These are phyloP conservation scores for Xestia sexstrigata DNA, from an alignment of 2,888 invertebrate genomes.

Conservation along the genomic window DNA sequence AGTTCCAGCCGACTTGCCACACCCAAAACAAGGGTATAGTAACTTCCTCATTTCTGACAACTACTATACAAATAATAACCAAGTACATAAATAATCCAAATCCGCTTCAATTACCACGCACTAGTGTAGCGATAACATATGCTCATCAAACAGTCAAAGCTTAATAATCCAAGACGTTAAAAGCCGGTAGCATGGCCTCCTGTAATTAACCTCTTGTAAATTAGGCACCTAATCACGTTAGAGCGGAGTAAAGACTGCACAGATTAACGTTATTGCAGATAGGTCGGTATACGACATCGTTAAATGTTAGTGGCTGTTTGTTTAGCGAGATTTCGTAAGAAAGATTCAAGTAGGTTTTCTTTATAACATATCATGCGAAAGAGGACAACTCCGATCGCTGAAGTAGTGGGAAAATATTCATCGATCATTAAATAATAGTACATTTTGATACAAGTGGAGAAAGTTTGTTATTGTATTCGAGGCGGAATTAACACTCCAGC, in stretches of 20 bases:
- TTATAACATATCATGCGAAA: too few species aligned
- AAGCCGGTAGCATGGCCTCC: constrained; percentile 66
- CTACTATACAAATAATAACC: not conserved
- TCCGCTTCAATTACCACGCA: constrained; percentile 55
- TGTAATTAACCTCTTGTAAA: constrained; percentile 74
- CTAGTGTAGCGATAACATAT: constrained; percentile 56
- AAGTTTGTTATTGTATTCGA: too few species aligned
- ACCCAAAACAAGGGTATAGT: not conserved
- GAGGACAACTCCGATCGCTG: not conserved
- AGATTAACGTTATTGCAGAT: constrained; percentile 62
- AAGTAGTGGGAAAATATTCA: not conserved
- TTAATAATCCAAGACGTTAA: constrained; percentile 67
- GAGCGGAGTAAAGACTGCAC: constrained; percentile 61
- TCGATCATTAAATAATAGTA: too few species aligned
- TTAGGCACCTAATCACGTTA: constrained; percentile 71
- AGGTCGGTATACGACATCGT: constrained; percentile 37
- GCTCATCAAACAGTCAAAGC: constrained; percentile 68
- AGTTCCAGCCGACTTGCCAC: not conserved
- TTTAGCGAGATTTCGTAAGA: not conserved
- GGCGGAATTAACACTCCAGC: too few species aligned
- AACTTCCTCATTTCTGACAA: not conserved
- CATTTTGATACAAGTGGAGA: too few species aligned
- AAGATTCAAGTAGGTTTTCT: not conserved
- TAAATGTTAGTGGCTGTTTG: constrained; percentile 27
- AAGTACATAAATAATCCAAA: constrained; percentile 38